Percentiles rank a stretch among this genome's conserved stretches.
These are phyloP conservation scores for Adrianichthys oophorus DNA, from an alignment of 2,797 vertebrate species.

Conservation along the genomic window DNA sequence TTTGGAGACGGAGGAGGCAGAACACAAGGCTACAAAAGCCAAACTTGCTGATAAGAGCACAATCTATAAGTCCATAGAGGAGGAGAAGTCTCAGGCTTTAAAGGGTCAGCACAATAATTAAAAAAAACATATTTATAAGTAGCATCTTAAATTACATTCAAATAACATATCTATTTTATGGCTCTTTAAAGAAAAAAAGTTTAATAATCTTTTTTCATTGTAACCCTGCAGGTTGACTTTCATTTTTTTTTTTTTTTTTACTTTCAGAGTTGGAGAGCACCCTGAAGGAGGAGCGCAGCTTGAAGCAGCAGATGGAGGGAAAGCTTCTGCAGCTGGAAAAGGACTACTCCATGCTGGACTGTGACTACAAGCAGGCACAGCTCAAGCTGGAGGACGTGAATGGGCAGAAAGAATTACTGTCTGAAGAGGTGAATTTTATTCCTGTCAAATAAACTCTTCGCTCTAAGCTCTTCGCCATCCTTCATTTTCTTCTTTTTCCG, in stretches of 20 bases:
- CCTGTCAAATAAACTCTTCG: background rate
- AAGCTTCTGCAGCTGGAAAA: constrained; percentile 89
- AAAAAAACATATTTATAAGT: background rate
- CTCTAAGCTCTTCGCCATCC: too few relatives aligned
- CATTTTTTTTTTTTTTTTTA: background rate
- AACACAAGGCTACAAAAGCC: constrained; percentile 90
- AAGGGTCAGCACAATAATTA: constrained; percentile 78
- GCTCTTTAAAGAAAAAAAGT: too few relatives aligned
- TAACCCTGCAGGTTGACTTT: background rate
- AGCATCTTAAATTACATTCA: constrained; percentile 4
- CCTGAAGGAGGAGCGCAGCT: constrained; percentile 86
- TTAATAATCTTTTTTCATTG: background rate
- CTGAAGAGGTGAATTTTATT: constrained; percentile 75
- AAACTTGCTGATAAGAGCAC: constrained; percentile 89
- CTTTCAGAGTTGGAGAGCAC: constrained; percentile 89
- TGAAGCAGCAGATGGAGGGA: constrained; percentile 90
- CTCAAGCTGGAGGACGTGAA: constrained; percentile 86
- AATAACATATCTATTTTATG: background rate
- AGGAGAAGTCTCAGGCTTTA: constrained; percentile 91
- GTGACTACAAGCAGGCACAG: constrained; percentile 90
- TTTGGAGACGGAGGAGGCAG: constrained; percentile 92
- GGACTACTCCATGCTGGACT: constrained; percentile 89
- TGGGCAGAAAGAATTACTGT: constrained; percentile 84
- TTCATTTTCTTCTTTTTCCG: too few relatives aligned
- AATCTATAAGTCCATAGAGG: constrained; percentile 91